Base-by-base conservation (phyloP, 2,888 invertebrate species). In the Drosophila pegasa region DNA sequence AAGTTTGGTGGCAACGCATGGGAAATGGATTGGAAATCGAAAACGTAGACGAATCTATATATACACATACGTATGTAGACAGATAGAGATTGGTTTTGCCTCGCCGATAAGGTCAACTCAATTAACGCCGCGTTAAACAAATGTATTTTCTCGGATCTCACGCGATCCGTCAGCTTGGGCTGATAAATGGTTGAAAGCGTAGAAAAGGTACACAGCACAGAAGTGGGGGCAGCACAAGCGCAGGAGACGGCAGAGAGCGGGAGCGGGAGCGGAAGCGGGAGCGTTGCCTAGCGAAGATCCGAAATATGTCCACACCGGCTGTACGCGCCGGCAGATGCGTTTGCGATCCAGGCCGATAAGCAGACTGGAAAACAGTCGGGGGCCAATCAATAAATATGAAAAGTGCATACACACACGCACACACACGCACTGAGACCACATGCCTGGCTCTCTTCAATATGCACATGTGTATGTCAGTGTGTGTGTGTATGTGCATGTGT, bases 51-150 rank as follows among this genome's bases (percentile, higher is more conserved):
- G 54, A 35, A 25, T 22, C 2, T n/a, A 4, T 41, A 22, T 4
- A 41, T 8, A n/a, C 1, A 5, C 20, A 9, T 16, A 27, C 10
- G 3, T 12, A 59, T 14, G 14, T 3, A n/a, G 35, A 35, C 2
- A 40, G 20, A 31, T 41, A 41, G 38, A 38, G 47, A 61, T 62
- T 61, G 40, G 62, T 14, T 62, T 63, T 63, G 67, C 45, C 33
- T 29, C 37, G 33, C 12, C 66, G 81, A 78, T 87, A 82, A 83
- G 82, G 82, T 84, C 84, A 80, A 71, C 65, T 84, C 74, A 83
- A 83, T 83, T 87, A 83, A 80, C 87, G 62, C 59, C 56, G 78
- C 71, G 87, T 86, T 87, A 87, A 80, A 67, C 59, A 64, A 81
- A 78, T 71, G 66, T 77, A 48, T 68, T 48, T 5, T 27, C 45